These are phyloP conservation scores for Leptestheria dahalacensis DNA, from an alignment of 1,140 invertebrate species.

Conservation along the genomic window DNA sequence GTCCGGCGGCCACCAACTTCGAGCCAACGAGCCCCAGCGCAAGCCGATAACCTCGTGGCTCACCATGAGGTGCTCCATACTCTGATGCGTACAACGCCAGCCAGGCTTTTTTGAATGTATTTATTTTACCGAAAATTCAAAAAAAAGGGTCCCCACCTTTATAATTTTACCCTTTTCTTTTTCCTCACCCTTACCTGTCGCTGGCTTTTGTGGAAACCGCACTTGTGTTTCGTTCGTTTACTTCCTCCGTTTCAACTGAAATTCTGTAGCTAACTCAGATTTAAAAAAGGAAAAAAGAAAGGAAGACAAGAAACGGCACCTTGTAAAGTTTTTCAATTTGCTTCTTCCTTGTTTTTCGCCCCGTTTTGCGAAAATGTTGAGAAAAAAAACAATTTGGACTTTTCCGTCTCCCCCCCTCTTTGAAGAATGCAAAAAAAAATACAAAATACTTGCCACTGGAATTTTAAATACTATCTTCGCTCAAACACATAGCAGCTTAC, in stretches of 20 bases:
- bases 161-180: constrained; percentile 1
- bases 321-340: not conserved
- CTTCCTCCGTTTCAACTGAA: not conserved
- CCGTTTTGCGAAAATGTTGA: not conserved
- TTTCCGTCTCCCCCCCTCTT: too few species aligned
- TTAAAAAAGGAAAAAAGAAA: not conserved
- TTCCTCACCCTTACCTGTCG: too few species aligned
- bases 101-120: not conserved
- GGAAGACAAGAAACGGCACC: not conserved
- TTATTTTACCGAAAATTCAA: not conserved
- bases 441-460: too few species aligned
- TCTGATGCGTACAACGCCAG: constrained; percentile 38
- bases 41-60: constrained; percentile 52
- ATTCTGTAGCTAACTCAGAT: not conserved
- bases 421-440: too few species aligned
- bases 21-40: constrained; percentile 48
- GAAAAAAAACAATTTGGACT: not conserved
- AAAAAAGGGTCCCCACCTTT: not conserved
- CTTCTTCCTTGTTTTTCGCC: not conserved
- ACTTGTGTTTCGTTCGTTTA: too few species aligned
- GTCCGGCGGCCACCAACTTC: constrained; percentile 51
- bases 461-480: too few species aligned
- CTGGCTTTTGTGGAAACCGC: constrained; percentile 4
- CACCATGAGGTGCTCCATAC: constrained; percentile 46
- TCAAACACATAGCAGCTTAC: too few species aligned